Conservation (phyloP, 1,140 invertebrate genomes). For the Cyphomyrmex costatus region DNA sequence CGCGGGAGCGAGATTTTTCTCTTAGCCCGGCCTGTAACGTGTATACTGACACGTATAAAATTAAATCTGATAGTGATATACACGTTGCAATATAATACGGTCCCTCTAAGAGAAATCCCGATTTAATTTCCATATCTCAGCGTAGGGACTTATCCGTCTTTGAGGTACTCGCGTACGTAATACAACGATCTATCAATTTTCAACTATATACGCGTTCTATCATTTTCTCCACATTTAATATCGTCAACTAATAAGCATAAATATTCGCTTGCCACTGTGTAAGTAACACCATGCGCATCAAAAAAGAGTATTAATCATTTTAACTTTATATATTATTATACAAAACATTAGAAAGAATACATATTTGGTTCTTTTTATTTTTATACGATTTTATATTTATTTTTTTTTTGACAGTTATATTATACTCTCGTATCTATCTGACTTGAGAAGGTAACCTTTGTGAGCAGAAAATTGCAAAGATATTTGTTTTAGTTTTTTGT, state of each 20-base stretch:
- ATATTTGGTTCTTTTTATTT: background rate
- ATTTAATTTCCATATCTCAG: constrained; percentile 53
- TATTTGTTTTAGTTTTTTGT: constrained; percentile 70
- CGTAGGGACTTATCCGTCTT: constrained; percentile 39
- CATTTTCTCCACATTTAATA: constrained; percentile 47
- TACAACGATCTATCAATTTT: constrained; percentile 60
- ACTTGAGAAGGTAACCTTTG: constrained; percentile 67
- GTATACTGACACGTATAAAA: constrained; percentile 51
- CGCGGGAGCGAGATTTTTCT: constrained; percentile 57
- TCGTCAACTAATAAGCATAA: constrained; percentile 21
- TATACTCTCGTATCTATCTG: too few relatives aligned
- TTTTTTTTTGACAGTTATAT: background rate
- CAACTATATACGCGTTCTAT: constrained; percentile 30
- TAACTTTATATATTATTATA: constrained; percentile 8
- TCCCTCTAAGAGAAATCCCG: constrained; percentile 42
- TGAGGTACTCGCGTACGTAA: constrained; percentile 22
- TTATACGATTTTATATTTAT: background rate
- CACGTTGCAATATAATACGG: constrained; percentile 39
- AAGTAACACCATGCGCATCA: background rate
- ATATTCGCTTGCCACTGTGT: background rate
- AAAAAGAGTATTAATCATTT: constrained; percentile 36
- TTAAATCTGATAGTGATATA: constrained; percentile 61
- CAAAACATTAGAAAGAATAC: background rate
- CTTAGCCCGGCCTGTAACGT: constrained; percentile 44
- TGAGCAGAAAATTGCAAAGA: constrained; percentile 72